Percentiles rank a stretch among this genome's conserved stretches.
Evolutionary conservation across 2,113 vertebrate species (phyloP).

Genomic region (Aldabrachelys gigantea): DNA sequence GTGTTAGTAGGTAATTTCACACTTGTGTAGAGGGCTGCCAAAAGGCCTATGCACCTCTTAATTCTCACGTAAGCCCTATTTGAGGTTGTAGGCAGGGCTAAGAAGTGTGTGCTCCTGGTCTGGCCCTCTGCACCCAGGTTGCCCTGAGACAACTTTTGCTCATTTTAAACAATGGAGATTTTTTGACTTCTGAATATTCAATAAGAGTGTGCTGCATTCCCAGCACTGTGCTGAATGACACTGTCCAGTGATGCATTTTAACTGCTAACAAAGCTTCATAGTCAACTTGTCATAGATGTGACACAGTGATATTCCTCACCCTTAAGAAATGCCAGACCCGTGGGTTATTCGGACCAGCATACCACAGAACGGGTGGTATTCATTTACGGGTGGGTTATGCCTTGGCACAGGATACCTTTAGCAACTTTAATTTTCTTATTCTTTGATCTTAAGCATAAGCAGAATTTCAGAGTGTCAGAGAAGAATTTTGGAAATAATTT

Average conservation of each 20-base stretch:
- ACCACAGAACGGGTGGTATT: not conserved
- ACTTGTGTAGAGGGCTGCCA: not conserved
- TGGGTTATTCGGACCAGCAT: not conserved
- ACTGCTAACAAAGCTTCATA: not conserved
- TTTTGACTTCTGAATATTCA: not conserved
- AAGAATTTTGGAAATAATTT: not conserved
- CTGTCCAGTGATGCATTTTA: not conserved
- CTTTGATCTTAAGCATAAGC: too few species aligned
- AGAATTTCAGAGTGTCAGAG: not conserved
- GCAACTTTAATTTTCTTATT: not conserved
- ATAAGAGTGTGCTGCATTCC: not conserved
- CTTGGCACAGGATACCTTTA: not conserved
- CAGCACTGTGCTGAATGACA: not conserved
- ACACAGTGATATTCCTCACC: not conserved
- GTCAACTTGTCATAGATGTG: not conserved
- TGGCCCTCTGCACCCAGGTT: not conserved
- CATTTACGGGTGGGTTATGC: too few species aligned
- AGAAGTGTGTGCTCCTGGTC: not conserved
- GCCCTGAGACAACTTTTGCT: not conserved
- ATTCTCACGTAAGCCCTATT: not conserved
- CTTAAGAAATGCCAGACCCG: not conserved
- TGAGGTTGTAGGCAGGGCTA: not conserved
- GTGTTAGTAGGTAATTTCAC: not conserved
- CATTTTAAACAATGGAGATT: not conserved
- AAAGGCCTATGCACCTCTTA: not conserved